A percentile compares a stretch with the other conserved stretches of the same genome.
These are phyloP conservation scores for Drosophila sproati DNA, from an alignment of 1,140 invertebrate species.

Conservation along the genomic window DNA sequence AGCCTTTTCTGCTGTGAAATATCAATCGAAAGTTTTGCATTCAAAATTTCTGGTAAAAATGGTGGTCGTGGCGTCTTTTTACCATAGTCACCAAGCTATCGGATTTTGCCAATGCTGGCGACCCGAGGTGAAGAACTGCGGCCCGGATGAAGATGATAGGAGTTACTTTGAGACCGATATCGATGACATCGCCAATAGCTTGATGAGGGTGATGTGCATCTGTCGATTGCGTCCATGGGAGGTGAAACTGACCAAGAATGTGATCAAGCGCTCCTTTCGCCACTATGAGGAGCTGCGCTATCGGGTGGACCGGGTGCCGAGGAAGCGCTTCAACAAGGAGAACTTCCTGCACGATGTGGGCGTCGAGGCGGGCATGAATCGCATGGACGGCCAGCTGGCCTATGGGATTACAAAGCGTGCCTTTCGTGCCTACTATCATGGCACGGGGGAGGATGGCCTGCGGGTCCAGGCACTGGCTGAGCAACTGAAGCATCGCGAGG, in stretches of 20 bases:
- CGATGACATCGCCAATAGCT: constrained; percentile 58
- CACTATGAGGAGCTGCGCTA: constrained; percentile 67
- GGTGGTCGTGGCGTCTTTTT: background rate
- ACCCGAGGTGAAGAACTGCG: background rate
- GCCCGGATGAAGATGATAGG: fast-evolving
- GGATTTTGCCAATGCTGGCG: constrained; percentile 34
- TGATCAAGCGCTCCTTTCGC: constrained; percentile 53
- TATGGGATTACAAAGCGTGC: constrained; percentile 73
- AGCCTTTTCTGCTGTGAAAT: background rate
- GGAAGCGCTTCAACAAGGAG: constrained; percentile 71
- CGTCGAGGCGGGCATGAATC: constrained; percentile 57
- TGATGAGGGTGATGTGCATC: constrained; percentile 69
- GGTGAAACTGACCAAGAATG: constrained; percentile 40
- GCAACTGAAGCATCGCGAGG: constrained; percentile 30
- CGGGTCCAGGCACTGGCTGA: background rate
- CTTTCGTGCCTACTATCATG: constrained; percentile 73
- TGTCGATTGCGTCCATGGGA: constrained; percentile 59
- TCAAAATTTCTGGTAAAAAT: background rate
- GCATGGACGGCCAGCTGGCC: constrained; percentile 69
- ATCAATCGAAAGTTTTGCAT: background rate
- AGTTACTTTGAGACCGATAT: constrained; percentile 35
- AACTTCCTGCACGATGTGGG: constrained; percentile 70
- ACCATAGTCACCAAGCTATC: too few relatives aligned
- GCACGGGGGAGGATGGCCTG: constrained; percentile 34
- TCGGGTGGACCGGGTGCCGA: constrained; percentile 59